Conservation (phyloP, 2,797 vertebrate genomes). For the Gallinago nigripennis region DNA sequence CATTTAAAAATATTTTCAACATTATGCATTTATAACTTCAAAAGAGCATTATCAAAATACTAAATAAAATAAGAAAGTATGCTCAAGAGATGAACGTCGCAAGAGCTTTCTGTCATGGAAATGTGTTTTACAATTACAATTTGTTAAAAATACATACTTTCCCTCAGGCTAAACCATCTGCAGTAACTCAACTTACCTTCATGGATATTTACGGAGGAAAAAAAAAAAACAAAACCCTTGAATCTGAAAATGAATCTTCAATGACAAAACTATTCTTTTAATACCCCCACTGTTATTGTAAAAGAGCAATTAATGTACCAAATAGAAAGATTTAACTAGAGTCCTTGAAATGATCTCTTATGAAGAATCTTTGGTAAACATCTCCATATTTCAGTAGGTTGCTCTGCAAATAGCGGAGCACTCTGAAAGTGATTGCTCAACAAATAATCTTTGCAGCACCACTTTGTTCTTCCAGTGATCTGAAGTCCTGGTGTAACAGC, state of each 20-base stretch:
- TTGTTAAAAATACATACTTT: conserved; percentile 12
- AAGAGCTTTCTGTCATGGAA: background rate
- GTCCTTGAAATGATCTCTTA: conserved; percentile 27
- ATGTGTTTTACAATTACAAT: background rate
- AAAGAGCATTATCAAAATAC: background rate
- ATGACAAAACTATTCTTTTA: conserved; percentile 24
- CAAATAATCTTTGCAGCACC: conserved; percentile 14
- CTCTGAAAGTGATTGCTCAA: conserved; percentile 5
- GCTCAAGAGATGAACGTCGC: background rate
- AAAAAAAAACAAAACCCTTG: background rate
- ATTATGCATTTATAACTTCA: background rate
- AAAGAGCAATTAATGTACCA: conserved; percentile 45
- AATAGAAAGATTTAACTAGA: background rate
- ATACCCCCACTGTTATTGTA: background rate
- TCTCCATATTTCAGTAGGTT: background rate
- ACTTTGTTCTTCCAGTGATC: conserved; percentile 1
- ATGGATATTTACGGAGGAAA: conserved; percentile 23
- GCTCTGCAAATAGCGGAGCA: conserved; percentile 44
- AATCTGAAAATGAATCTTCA: background rate
- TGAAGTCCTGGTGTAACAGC: background rate
- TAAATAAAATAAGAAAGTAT: background rate
- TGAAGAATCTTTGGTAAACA: background rate
- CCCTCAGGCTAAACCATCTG: background rate
- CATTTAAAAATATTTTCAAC: background rate
- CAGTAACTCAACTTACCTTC: conserved; percentile 1